Base-by-base conservation (phyloP, 2,113 vertebrate genomes). In the Chionis minor region DNA sequence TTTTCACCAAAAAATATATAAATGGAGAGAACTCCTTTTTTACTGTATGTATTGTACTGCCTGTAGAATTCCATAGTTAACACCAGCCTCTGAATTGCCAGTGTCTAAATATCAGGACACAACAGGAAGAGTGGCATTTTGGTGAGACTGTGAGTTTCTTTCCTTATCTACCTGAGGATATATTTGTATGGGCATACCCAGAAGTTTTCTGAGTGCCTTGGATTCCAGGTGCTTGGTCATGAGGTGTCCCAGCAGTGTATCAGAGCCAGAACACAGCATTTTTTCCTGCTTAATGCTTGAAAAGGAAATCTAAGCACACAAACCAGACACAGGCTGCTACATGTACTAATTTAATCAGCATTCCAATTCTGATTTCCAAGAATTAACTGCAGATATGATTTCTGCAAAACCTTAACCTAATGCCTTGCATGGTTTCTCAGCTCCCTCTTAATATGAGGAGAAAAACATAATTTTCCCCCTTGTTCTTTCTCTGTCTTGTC, bases 241-340 rank as follows among this genome's bases (percentile, higher is more conserved):
- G 18, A 18, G 12, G 12, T 70, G 21, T 59, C 8, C 8, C 3
- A 10, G 44, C 9, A 49, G 38, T 51, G 10, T 30, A 28, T 22
- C 21, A 69, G 10, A 82, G 18, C 11, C 23, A 45, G 0, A 6
- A 55, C 1, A 52, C 12, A 79, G 4, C 1, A 21, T 3, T 63
- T 38, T 56, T 61, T 77, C 81, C 38, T 33, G 5, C 27, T 27
- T 77, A 12, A 30, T 17, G 14, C 8, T 81, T 61, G 38, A 74
- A 86, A 92, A 69, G 6, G 19, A 92, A 88, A 62, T 12, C 16
- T 28, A 42, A 86, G 30, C 61, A 38, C 11, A 47, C 3, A 33
- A 49, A 81, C 19, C 15, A 61, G 27, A 56, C 72, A 5, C 20
- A 80, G 44, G 18, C 8, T 3, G 0, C 27, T 54, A 22, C 8